Base-by-base conservation (phyloP, 53 echinoderm and acorn worm genomes). In the Temnopleurus reevesii region DNA sequence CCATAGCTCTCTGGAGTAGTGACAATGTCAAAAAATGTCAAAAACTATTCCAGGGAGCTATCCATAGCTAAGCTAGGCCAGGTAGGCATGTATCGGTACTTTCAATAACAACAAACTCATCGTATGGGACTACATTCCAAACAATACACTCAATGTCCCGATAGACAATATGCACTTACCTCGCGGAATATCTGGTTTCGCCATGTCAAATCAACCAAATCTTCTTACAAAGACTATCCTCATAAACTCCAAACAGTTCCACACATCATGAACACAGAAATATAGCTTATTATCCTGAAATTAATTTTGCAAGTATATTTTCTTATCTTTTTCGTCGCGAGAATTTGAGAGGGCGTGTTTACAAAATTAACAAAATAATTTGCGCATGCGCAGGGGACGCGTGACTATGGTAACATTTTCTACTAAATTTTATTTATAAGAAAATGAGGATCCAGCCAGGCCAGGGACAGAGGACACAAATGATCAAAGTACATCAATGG, bases 381-480 rank as follows among this genome's bases (percentile, higher is more conserved):
- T 66, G 66, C 66, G 66, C 66, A 66, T 36, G 66, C 66, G 66
- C 66, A 66, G 38, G 66, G 36, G 38, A 66, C 66, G 38, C 66
- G 66, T 66, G 38, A 38, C 66, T 66, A 66, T 66, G 66, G 66
- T 36, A 79, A 47, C 51, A 79, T 79, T 51, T 79, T 12, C 53
- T 12, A 53, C 8, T 53, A 53, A 53, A 53, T 53, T 53, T 12
- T 17, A 53, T 9, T 9, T 53, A 53, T 53, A 53, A 53, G 9
- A 12, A 8, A 53, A 53, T 17, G 53, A 12, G 9, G 9, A 53
- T 53, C 8, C 17, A 8, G 9, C 53, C 9, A 8, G 53, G 53
- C 17, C 17, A 17, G 9, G 53, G 53, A 17, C 9, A 53, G 9
- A 17, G 53, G 53, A 8, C n/a, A n/a, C n/a, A n/a, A n/a, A n/a